Evolutionary conservation across 2,888 invertebrate species (phyloP).

Genomic region (Mesorhabditis belari): DNA sequence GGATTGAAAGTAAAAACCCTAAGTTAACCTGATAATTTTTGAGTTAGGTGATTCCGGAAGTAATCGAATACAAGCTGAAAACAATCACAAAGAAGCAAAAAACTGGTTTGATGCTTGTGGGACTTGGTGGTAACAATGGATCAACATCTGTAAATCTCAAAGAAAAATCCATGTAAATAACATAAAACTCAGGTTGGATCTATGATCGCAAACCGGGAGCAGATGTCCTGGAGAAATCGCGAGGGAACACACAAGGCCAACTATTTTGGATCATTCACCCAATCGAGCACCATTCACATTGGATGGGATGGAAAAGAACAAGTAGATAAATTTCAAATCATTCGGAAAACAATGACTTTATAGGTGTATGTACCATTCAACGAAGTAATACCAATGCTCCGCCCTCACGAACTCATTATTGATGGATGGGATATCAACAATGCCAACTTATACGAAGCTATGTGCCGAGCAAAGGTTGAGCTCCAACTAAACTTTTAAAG

Average conservation of each 20-base stretch:
- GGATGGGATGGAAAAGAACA: slow-evolving; percentile 62
- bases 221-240: slow-evolving; percentile 65
- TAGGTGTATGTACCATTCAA: slow-evolving; percentile 71
- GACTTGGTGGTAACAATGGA: slow-evolving; percentile 97
- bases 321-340: neutral
- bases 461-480: slow-evolving; percentile 77
- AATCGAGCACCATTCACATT: slow-evolving; percentile 78
- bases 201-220: slow-evolving; percentile 71
- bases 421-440: slow-evolving; percentile 71
- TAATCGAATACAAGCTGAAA: slow-evolving; percentile 68
- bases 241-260: slow-evolving; percentile 69
- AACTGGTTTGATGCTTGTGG: slow-evolving; percentile 81
- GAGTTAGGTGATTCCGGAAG: slow-evolving; percentile 60
- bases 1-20: too few relatives aligned
- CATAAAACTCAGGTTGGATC: slow-evolving; percentile 71
- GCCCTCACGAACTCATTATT: slow-evolving; percentile 77
- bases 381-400: slow-evolving; percentile 75
- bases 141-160: slow-evolving; percentile 75
- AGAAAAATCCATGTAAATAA: too few relatives aligned
- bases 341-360: slow-evolving; percentile 54
- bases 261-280: slow-evolving; percentile 86
- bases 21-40: too few relatives aligned
- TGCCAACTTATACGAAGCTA: slow-evolving; percentile 74
- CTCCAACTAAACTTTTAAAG: neutral
- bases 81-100: slow-evolving; percentile 73